Conservation (phyloP, 2,888 invertebrate genomes). For the Eilema griseolum region DNA sequence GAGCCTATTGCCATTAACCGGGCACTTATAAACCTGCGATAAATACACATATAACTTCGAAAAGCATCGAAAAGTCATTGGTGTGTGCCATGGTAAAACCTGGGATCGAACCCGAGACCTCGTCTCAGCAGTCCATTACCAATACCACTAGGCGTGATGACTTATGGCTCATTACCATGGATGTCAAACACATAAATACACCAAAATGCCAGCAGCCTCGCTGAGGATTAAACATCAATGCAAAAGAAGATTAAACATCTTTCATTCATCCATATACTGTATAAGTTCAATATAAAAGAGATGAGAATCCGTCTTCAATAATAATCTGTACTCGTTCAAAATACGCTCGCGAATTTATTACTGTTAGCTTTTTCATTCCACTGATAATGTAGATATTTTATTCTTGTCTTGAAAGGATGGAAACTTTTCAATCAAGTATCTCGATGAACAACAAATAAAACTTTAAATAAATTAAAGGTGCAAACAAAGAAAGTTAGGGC, state of each 20-base stretch:
- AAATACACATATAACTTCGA: too few species aligned
- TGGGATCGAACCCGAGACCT: too few species aligned
- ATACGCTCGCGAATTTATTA: conserved; percentile 26
- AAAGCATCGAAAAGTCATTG: too few species aligned
- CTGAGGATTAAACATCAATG: too few species aligned
- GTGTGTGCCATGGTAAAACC: too few species aligned
- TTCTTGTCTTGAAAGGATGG: conserved; percentile 21
- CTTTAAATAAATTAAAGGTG: background rate
- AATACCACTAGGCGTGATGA: too few species aligned
- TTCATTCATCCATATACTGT: background rate
- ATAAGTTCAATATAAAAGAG: background rate
- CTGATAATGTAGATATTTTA: conserved; percentile 26
- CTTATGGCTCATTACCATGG: too few species aligned
- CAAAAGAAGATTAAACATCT: background rate
- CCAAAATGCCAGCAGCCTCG: too few species aligned
- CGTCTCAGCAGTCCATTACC: too few species aligned
- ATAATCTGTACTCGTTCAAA: conserved; percentile 6
- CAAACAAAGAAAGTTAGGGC: background rate
- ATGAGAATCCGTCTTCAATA: background rate
- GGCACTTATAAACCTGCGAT: too few species aligned
- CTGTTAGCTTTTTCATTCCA: conserved; percentile 43
- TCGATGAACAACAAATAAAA: background rate
- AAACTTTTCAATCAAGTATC: conserved; percentile 31
- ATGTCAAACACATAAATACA: too few species aligned
- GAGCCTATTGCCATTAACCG: too few species aligned